Evolutionary conservation across 2,888 invertebrate species (phyloP), one percentile per base, ranked within the genome.

Genomic region (Athalia cordata): DNA sequence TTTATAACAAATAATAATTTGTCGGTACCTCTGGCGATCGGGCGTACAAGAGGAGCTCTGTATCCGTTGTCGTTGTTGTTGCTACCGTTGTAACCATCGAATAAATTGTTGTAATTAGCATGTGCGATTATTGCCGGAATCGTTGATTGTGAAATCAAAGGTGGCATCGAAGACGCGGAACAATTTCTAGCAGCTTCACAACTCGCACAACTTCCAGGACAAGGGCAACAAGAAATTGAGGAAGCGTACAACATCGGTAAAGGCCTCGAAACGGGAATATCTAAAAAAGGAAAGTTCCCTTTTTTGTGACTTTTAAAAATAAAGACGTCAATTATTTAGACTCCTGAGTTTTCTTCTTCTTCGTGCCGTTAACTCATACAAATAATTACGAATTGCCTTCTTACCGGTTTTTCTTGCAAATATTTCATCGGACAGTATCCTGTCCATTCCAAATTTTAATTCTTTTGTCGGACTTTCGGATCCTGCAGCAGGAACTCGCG

Each of bases 361-460:
- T 29, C 29, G 29, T 29, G 29, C 29, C 29, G 2, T 29, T 29
- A 29, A 29, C 29, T 29, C 29, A 29, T 29, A 1, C 1, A 29
- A 29, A 29, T 29, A 29, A 29, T 29, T 29, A 11, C 15, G 6
- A 29, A 55, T 6, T 0, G 8, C 55, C 55, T 55, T 55, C 79
- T 83, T 66, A 85, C 86, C 83, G 76, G 80, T 67, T 78, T 83
- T 85, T 65, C 77, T 84, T 9, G 87, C 76, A 5, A 80, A 82
- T 57, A 85, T 84, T 47, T 92, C 92, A 78, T 90, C 91, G 11
- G 94, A 93, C 78, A 95, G 87, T 82, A 95, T 93, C 85, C 94
- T 92, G 85, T 95, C 95, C 81, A 95, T 93, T 84, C 95, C 94
- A 86, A 95, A 95, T 91, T 94, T 95, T 4, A 89, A 81, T 62